phyloP scores from a whole-genome alignment of 2,888 invertebrate genomes.

The Dryocosmus kuriphilus region DNA sequence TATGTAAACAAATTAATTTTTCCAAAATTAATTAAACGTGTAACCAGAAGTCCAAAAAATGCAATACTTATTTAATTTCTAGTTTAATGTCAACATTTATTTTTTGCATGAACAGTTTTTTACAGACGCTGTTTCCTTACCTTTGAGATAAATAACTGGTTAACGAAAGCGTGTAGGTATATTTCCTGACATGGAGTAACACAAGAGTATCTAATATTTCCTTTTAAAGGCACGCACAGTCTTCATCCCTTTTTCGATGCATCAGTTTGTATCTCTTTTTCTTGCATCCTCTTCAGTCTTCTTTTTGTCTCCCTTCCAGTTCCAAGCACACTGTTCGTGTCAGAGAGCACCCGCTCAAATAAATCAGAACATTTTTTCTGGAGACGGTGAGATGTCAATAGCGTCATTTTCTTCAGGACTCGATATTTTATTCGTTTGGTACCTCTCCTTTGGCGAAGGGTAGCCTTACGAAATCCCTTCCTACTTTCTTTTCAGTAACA shows the following conservation, averaged over 20 bases:
- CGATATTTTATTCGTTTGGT: conserved; percentile 54
- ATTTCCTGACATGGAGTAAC: not conserved
- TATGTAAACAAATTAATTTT: too few species aligned
- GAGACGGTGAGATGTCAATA: conserved; percentile 60
- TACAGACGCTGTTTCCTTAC: not conserved
- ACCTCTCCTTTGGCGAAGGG: conserved; percentile 38
- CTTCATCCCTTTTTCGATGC: conserved; percentile 15
- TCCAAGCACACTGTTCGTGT: conserved; percentile 42
- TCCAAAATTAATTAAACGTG: too few species aligned
- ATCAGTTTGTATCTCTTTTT: conserved; percentile 43
- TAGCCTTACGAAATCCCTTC: conserved; percentile 37
- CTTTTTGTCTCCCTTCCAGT: conserved; percentile 11
- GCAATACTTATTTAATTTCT: too few species aligned
- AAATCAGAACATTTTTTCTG: conserved; percentile 61
- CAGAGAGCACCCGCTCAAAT: conserved; percentile 56
- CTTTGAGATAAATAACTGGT: not conserved
- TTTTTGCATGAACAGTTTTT: not conserved
- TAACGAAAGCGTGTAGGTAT: not conserved
- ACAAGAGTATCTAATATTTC: not conserved
- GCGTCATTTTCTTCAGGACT: conserved; percentile 57
- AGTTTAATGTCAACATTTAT: too few species aligned
- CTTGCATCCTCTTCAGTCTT: conserved; percentile 32
- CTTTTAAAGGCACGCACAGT: conserved; percentile 2
- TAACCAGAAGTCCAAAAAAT: too few species aligned
- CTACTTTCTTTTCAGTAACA: conserved; percentile 14